phyloP scores from a whole-genome alignment of 2,113 vertebrate species.

The Balaeniceps rex region DNA sequence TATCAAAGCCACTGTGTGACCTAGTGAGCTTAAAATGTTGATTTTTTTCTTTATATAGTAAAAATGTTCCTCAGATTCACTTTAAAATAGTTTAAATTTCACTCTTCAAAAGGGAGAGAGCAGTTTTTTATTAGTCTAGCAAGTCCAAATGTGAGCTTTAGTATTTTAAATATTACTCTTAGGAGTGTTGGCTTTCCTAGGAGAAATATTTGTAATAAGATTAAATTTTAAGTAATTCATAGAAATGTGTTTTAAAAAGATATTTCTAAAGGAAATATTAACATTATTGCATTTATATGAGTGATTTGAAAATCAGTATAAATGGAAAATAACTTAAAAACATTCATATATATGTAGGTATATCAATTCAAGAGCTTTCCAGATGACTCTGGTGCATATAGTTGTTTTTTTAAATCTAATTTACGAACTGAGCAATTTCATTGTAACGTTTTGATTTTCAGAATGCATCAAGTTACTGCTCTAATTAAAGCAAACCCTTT shows the following conservation, averaged over 20 bases:
- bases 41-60: neutral
- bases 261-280: constrained; percentile 11
- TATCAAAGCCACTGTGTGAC: neutral
- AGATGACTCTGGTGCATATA: neutral
- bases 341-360: neutral
- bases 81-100: constrained; percentile 23
- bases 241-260: neutral
- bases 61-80: constrained; percentile 5
- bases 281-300: neutral
- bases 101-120: constrained; percentile 8
- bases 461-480: constrained; percentile 12
- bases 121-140: constrained; percentile 9
- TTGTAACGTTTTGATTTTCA: constrained; percentile 11
- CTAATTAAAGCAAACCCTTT: constrained; percentile 6
- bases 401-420: neutral
- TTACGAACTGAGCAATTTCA: neutral
- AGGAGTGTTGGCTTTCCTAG: constrained; percentile 18
- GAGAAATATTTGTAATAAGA: constrained; percentile 15
- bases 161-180: constrained; percentile 43
- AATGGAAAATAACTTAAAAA: neutral
- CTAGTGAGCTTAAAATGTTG: neutral
- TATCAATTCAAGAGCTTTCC: neutral
- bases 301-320: neutral
- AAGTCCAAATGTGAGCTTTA: constrained; percentile 25
- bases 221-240: constrained; percentile 21